Evolutionary conservation across 2,888 invertebrate species (phyloP), one percentile per base, ranked within the genome.

Genomic region (Laothoe populi): DNA sequence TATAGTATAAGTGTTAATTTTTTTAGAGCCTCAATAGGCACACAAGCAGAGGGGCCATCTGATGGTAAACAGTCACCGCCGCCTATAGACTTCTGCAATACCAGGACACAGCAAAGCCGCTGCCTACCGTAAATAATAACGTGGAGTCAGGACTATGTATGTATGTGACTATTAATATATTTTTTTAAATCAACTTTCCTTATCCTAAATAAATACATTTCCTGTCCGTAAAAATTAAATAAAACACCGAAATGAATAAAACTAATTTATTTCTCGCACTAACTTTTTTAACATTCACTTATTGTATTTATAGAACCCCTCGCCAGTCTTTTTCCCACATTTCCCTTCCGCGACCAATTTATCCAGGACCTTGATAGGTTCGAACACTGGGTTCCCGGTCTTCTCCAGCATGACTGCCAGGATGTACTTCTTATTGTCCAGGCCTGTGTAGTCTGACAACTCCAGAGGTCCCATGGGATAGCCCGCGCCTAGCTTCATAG

Each of bases 381-480:
- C 62, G 65, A 84, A 84, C 23, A 84, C 84, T 0, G 88, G 94
- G 60, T 86, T 62, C 0, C 81, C 82, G 4, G 90, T 89, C 74
- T 95, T 95, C 69, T 95, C 87, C 70, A 95, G 90, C 96, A 97
- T 96, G 7, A 96, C 96, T 0, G 69, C 77, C 10, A 88, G 69
- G 38, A 88, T 76, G 31, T 94, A 95, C 76, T 95, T 90, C 64
- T 94, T 94, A 0, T 96, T 97, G 79, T 98, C 98, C 13, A 96
- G 90, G 0, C 98, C 98, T 0, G 97, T 96, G 87, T 95, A 97
- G 87, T 98, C 98, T 0, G 95, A 89, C 60, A 98, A 87, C 84
- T 98, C 97, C 66, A 98, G 94, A 0, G 98, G 98, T 3, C 98
- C 98, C 98, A 98, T 98, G 4, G 98, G 98, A 84, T 97, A 95